Evolutionary conservation across 1,140 invertebrate genomes (phyloP).

Genomic region (Atta colombica): DNA sequence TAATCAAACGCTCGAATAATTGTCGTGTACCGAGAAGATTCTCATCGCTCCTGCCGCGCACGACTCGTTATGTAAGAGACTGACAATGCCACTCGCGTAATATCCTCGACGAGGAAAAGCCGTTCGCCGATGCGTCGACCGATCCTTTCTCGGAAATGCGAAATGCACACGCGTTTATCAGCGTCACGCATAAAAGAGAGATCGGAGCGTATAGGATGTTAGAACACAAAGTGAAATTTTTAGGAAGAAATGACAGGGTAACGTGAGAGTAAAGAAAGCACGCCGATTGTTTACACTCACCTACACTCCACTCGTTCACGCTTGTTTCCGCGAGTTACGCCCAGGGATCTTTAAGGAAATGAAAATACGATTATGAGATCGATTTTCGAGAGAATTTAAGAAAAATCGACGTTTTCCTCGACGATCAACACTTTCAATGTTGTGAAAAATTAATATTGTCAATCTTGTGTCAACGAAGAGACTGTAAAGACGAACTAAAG

Average conservation of each 20-base stretch:
- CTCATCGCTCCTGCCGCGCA: conserved; percentile 72
- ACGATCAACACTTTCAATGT: too few species aligned
- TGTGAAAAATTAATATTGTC: background rate
- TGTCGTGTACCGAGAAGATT: conserved; percentile 73
- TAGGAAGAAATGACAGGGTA: background rate
- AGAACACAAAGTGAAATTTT: conserved; percentile 9
- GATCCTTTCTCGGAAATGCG: conserved; percentile 52
- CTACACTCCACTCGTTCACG: conserved; percentile 21
- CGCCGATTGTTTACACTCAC: conserved; percentile 68
- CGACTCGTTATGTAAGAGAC: conserved; percentile 70
- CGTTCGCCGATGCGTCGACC: conserved; percentile 51
- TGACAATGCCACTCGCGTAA: conserved; percentile 77
- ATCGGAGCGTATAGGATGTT: background rate
- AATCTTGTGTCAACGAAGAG: too few species aligned
- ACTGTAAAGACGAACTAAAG: background rate
- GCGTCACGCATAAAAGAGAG: conserved; percentile 29
- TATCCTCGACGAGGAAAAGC: conserved; percentile 70
- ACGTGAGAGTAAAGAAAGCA: background rate
- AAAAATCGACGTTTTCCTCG: background rate
- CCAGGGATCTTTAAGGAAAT: background rate
- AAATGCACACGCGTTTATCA: conserved; percentile 12
- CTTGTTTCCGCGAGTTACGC: background rate
- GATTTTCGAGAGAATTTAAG: background rate
- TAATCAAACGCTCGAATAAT: background rate
- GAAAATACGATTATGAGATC: background rate